Conservation (phyloP, 2,113 vertebrate species). For the Chunga burmeisteri region DNA sequence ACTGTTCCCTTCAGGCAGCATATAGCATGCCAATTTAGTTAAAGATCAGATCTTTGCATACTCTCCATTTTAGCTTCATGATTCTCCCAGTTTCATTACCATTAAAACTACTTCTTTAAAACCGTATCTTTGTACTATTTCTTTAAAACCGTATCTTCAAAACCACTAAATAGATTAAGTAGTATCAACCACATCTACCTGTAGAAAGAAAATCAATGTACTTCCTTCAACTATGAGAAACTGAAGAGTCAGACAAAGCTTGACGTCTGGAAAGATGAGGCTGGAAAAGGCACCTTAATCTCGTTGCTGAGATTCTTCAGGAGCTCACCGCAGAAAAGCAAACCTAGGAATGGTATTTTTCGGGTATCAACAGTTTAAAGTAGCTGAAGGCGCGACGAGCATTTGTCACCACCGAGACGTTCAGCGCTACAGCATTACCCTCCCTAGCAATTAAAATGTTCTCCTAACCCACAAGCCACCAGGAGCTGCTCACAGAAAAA, state of each 20-base stretch:
- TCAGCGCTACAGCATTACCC: accelerated
- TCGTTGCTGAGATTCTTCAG: not conserved
- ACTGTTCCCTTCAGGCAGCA: not conserved
- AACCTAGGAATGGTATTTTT: not conserved
- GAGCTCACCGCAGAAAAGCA: not conserved
- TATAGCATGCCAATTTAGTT: not conserved
- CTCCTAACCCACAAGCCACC: accelerated
- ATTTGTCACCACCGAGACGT: accelerated
- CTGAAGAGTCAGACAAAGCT: not conserved
- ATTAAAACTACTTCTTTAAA: too few relatives aligned
- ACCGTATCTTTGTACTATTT: too few relatives aligned
- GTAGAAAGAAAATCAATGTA: not conserved
- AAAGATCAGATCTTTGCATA: not conserved
- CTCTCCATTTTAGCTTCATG: not conserved
- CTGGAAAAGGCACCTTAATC: not conserved
- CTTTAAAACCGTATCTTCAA: not conserved
- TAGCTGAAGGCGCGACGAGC: not conserved
- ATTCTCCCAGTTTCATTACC: not conserved
- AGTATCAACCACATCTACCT: not conserved
- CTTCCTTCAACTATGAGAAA: not conserved
- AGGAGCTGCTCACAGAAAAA: not conserved
- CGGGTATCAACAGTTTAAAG: accelerated
- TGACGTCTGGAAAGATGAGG: not conserved
- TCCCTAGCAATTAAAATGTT: accelerated
- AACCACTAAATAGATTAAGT: not conserved